Evolutionary conservation across 35 echinoderm and acorn worm genomes (phyloP).

Genomic region (Stichopus chloronotus): DNA sequence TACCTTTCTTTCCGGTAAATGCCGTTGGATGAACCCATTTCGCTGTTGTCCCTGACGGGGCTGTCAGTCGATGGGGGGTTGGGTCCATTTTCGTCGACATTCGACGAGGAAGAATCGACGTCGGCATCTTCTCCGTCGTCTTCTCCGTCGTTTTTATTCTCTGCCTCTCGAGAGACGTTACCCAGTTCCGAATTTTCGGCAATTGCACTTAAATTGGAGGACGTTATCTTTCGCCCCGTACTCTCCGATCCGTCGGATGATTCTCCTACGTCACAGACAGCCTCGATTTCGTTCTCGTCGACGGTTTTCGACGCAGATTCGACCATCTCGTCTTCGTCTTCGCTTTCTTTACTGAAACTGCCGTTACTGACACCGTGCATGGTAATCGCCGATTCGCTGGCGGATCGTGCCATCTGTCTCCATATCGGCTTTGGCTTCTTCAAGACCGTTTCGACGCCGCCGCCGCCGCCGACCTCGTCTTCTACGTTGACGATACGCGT

Average conservation of each 20-base stretch:
- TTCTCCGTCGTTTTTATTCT: background rate
- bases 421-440: slow-evolving; percentile 9
- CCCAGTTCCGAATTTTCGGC: slow-evolving; percentile 13
- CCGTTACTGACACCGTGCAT: background rate
- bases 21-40: background rate
- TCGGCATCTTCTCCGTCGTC: background rate
- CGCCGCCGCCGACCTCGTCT: background rate
- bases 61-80: background rate
- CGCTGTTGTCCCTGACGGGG: background rate
- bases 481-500: slow-evolving; percentile 26
- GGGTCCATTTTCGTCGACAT: background rate
- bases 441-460: slow-evolving; percentile 11
- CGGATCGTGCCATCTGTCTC: slow-evolving; percentile 34
- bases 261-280: background rate
- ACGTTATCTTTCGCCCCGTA: background rate
- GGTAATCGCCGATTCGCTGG: background rate
- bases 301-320: too few relatives aligned
- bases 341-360: background rate
- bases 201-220: slow-evolving; percentile 10
- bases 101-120: background rate
- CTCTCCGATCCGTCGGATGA: background rate
- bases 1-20: background rate
- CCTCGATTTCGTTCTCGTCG: background rate
- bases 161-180: background rate
- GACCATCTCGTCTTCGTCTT: background rate